Evolutionary conservation across 2,797 vertebrate genomes (phyloP).

Genomic region (Diplodus puntazzo): DNA sequence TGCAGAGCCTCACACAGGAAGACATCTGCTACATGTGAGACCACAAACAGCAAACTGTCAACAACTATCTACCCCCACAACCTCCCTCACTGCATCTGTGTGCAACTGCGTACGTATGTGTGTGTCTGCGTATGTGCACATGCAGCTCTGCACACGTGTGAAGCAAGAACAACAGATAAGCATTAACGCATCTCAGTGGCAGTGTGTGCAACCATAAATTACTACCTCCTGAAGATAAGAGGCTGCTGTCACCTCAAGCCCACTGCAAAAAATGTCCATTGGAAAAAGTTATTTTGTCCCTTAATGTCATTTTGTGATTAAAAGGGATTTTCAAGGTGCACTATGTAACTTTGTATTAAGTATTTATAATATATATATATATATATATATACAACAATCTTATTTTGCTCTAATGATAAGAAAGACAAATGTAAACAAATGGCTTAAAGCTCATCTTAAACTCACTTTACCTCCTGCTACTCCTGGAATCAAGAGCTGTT

Average conservation of each 20-base stretch:
- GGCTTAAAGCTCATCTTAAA: too few species aligned
- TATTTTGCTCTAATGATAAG: too few species aligned
- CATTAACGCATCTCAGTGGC: slow-evolving; percentile 49
- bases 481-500: too few species aligned
- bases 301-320: not conserved
- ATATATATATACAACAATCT: too few species aligned
- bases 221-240: slow-evolving; percentile 62
- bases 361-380: too few species aligned
- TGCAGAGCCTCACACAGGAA: slow-evolving; percentile 77
- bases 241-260: slow-evolving; percentile 23
- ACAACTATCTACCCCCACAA: slow-evolving; percentile 69
- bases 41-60: slow-evolving; percentile 83
- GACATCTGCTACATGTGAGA: slow-evolving; percentile 77
- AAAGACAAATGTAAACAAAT: too few species aligned
- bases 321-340: not conserved
- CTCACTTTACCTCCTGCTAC: too few species aligned
- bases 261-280: slow-evolving; percentile 44
- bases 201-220: slow-evolving; percentile 56
- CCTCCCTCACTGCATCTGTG: slow-evolving; percentile 36
- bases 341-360: too few species aligned
- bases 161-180: slow-evolving; percentile 70
- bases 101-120: not conserved
- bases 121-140: not conserved
- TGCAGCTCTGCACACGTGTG: slow-evolving; percentile 12
- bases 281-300: slow-evolving; percentile 1